A percentile compares a stretch with the other conserved stretches of the same genome.
These are phyloP conservation scores for Erythrocercus mccallii DNA, from an alignment of 2,113 vertebrate species.

Conservation along the genomic window DNA sequence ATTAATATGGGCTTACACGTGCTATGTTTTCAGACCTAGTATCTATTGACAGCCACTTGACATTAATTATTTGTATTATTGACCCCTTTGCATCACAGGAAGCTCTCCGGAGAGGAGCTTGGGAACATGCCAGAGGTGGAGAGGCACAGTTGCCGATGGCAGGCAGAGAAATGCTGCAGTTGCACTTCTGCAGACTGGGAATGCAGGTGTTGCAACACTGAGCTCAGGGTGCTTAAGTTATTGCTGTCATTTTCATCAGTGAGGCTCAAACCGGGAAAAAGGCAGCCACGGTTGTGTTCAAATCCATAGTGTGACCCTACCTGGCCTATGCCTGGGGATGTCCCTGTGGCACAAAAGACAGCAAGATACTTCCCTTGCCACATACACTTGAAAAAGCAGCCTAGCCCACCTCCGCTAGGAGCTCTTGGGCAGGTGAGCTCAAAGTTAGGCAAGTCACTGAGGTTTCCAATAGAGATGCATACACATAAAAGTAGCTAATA, in stretches of 20 bases:
- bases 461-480: not conserved
- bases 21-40: not conserved
- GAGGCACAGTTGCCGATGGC: not conserved
- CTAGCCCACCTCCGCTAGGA: not conserved
- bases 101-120: not conserved
- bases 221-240: not conserved
- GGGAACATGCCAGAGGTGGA: not conserved
- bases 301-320: accelerated
- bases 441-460: not conserved
- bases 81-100: not conserved
- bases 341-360: not conserved
- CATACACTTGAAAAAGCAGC: accelerated
- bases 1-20: not conserved
- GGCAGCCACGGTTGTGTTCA: not conserved
- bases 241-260: not conserved
- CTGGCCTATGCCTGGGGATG: not conserved
- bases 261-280: not conserved
- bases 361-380: accelerated
- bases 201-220: not conserved
- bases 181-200: not conserved
- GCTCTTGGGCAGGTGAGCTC: not conserved
- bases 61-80: constrained; percentile 7
- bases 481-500: not conserved
- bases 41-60: not conserved
- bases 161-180: not conserved